Evolutionary conservation across 1,140 invertebrate genomes (phyloP).

Genomic region (Drosophila prosaltans): DNA sequence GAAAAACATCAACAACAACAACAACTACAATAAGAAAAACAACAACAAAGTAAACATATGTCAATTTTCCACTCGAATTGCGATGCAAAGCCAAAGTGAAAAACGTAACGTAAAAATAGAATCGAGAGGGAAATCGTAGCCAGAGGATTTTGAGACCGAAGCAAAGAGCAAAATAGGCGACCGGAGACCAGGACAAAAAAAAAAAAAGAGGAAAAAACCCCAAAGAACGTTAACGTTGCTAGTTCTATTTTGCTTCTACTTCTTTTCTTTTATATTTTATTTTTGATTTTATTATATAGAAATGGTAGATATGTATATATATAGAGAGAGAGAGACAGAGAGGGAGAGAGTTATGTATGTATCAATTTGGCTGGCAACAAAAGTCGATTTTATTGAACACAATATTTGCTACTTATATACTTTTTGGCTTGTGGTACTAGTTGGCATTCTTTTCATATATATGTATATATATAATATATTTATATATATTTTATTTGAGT

Average conservation of each 20-base stretch:
- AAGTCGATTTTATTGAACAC: conserved; percentile 68
- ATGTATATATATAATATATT: conserved; percentile 50
- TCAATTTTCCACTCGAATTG: conserved; percentile 80
- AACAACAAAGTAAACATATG: conserved; percentile 79
- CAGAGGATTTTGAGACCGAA: not conserved
- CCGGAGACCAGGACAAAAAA: conserved; percentile 25
- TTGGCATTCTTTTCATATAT: conserved; percentile 49
- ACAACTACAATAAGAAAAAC: conserved; percentile 29
- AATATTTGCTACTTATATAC: conserved; percentile 26
- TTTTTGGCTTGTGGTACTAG: conserved; percentile 14
- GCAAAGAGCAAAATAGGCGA: conserved; percentile 35
- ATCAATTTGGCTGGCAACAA: conserved; percentile 76
- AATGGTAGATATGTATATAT: conserved; percentile 35
- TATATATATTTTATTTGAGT: conserved; percentile 51
- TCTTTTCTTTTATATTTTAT: conserved; percentile 14
- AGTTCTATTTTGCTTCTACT: conserved; percentile 21
- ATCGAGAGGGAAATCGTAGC: conserved; percentile 39
- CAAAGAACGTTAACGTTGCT: conserved; percentile 71
- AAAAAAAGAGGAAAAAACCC: conserved; percentile 36
- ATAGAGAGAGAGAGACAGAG: not conserved
- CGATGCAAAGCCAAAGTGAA: conserved; percentile 78
- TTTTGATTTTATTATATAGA: conserved; percentile 23
- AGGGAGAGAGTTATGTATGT: conserved; percentile 36
- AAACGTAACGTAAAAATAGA: conserved; percentile 62
- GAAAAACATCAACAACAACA: conserved; percentile 49